Base-by-base conservation (phyloP, 2,888 invertebrate genomes). In the Saturnia japonica region DNA sequence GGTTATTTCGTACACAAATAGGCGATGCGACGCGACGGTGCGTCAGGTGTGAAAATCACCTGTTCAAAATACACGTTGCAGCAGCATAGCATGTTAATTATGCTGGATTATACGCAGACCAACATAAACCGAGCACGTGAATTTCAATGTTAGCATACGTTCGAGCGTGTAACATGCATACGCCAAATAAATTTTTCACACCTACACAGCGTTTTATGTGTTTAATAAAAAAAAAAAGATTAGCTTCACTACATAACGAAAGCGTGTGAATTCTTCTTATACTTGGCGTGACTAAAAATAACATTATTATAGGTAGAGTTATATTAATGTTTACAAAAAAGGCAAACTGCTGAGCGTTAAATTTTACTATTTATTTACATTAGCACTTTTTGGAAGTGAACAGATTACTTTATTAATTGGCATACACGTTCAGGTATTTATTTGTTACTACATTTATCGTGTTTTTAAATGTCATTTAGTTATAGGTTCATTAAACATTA, bases 31-130 rank as follows among this genome's bases (percentile, higher is more conserved):
- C 64, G 40, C 66, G 64, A 66, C 54, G 42, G 9, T 47, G 25
- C 66, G 68, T 54, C 71, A 69, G 68, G 64, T 67, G 69, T 64
- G 54, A 71, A 19, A 68, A 47, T 64, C 45, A 57, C 68, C 66
- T 69, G 68, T 68, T 45, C 40, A 67, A 66, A 71, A 71, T 68
- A 69, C 64, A 71, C 68, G 68, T 22, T 51, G 40, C 54, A 25
- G 60, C 60, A 60, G 64, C 40, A 64, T 64, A 57, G 60, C 57
- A 25, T 42, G 68, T 68, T 54, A 57, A 57, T 68, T 68, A 34
- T 64, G 57, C 40, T 14, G 34, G 42, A 57, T 43, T 43, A 60
- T 40, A 40, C 22, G 40, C 34, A n/a, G 64, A 0, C 64, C 40
- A 40, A 45, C 66, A 71, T 66, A 71, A 47, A 51, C n/a, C 12